phyloP scores from a whole-genome alignment of 1,140 invertebrate genomes.

The Plectus sambesii region DNA sequence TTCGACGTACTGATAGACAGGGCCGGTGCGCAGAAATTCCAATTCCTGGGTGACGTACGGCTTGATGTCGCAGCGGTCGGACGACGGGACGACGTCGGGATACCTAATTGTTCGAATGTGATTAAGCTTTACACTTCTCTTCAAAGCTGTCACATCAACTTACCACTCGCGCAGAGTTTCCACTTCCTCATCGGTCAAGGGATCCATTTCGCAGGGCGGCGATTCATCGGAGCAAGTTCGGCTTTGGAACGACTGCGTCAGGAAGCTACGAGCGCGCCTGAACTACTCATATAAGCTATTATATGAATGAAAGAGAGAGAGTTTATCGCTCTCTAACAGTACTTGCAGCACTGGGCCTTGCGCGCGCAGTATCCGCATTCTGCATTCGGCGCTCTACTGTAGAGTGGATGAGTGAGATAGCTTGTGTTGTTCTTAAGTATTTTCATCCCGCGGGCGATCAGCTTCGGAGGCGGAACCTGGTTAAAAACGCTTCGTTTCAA shows the following conservation, averaged over 20 bases:
- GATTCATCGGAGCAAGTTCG: constrained; percentile 3
- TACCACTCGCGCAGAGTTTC: neutral
- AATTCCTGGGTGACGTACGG: constrained; percentile 3
- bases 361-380: constrained; percentile 8
- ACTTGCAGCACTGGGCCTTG: constrained; percentile 8
- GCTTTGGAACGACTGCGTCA: constrained; percentile 1
- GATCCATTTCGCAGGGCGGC: constrained; percentile 1
- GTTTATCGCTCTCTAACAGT: neutral
- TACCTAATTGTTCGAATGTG: too few relatives aligned
- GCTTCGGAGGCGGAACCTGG: constrained; percentile 7
- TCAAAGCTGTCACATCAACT: too few relatives aligned
- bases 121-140: too few relatives aligned
- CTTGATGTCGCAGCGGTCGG: constrained; percentile 7
- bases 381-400: constrained; percentile 1
- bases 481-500: too few relatives aligned
- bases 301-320: neutral
- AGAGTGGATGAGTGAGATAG: constrained; percentile 6
- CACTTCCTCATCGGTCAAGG: neutral
- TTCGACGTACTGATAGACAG: constrained; percentile 8
- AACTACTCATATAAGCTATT: too few relatives aligned
- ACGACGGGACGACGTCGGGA: neutral
- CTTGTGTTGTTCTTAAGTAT: neutral
- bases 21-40: constrained; percentile 3
- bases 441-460: neutral
- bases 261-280: constrained; percentile 4